Conservation (phyloP, 2,113 vertebrate species). For the Strigops habroptila region DNA sequence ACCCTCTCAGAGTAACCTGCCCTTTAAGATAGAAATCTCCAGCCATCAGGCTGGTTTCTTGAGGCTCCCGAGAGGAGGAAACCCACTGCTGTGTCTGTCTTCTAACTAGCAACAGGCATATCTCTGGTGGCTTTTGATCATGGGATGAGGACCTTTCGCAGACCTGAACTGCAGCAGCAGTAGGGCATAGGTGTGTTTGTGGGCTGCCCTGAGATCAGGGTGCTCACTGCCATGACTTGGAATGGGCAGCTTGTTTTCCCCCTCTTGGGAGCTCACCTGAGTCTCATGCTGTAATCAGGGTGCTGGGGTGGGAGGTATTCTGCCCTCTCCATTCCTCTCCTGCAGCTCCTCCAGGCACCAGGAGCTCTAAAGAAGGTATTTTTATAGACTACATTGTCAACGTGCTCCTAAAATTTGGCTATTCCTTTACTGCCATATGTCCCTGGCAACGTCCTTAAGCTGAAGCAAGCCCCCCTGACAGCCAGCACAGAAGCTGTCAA, state of each 20-base stretch:
- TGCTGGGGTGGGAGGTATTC: not conserved
- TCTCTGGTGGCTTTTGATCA: not conserved
- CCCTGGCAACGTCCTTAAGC: constrained; percentile 53
- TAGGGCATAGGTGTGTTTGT: rapidly evolving
- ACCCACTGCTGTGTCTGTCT: not conserved
- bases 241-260: not conserved
- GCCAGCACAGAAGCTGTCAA: constrained; percentile 65
- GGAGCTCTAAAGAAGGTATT: constrained; percentile 34
- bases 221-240: not conserved
- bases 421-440: constrained; percentile 61
- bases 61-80: not conserved
- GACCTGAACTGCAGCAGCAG: rapidly evolving
- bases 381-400: constrained; percentile 53
- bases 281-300: not conserved
- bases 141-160: rapidly evolving
- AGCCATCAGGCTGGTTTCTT: rapidly evolving
- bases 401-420: constrained; percentile 64
- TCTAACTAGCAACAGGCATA: not conserved
- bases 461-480: constrained; percentile 64
- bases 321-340: not conserved
- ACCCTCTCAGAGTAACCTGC: not conserved
- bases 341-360: not conserved
- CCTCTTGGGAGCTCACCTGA: not conserved
- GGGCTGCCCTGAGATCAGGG: not conserved
- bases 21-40: not conserved